These are phyloP conservation scores for Caracal caracal DNA, from an alignment of 2,113 vertebrate species.

Conservation along the genomic window DNA sequence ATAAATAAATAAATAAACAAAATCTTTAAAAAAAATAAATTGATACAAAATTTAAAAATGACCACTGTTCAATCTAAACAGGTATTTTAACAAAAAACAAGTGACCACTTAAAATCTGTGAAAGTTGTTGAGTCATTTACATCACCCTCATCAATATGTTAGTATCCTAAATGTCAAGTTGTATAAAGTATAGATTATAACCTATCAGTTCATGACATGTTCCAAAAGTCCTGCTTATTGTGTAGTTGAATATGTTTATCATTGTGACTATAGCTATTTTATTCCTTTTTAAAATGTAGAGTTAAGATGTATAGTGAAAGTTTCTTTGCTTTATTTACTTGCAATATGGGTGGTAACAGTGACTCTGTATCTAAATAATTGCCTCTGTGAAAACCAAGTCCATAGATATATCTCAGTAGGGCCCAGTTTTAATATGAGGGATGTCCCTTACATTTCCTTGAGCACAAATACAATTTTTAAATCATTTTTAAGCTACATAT, in stretches of 20 bases:
- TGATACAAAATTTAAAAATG: not conserved
- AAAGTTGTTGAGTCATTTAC: not conserved
- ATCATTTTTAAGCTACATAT: not conserved
- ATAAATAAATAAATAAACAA: not conserved
- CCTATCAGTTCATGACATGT: not conserved
- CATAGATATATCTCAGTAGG: not conserved
- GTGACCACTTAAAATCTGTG: conserved; percentile 50
- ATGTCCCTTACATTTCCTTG: too few species aligned
- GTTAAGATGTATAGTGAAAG: not conserved
- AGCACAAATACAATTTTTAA: not conserved
- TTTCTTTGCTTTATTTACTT: not conserved
- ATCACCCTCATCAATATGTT: conserved; percentile 5
- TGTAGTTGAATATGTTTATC: not conserved
- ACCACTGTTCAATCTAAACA: conserved; percentile 24
- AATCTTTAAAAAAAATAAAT: not conserved
- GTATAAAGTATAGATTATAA: conserved; percentile 22
- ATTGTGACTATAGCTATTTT: not conserved
- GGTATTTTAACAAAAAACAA: conserved; percentile 44
- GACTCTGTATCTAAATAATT: not conserved
- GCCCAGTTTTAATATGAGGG: not conserved
- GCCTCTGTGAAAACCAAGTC: not conserved
- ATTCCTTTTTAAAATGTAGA: conserved; percentile 15
- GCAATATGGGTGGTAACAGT: not conserved
- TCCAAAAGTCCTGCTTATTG: conserved; percentile 35
- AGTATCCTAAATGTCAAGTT: conserved; percentile 33